Conservation (phyloP, 2,113 vertebrate genomes). For the Gasterosteus aculeatus region DNA sequence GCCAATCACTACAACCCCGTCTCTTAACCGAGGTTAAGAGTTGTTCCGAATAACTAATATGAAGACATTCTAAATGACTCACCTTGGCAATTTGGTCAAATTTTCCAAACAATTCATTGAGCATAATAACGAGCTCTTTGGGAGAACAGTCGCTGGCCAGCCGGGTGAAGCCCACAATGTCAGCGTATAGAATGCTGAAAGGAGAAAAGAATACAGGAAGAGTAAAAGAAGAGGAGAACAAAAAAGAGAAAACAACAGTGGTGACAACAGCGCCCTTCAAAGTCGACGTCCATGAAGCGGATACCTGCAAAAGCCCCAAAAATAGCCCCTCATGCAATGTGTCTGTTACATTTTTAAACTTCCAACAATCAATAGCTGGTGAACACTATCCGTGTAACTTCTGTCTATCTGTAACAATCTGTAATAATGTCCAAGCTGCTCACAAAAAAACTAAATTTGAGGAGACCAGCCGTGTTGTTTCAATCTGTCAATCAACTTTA, state of each 20-base stretch:
- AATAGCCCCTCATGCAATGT: not conserved
- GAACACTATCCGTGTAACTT: not conserved
- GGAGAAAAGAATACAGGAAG: not conserved
- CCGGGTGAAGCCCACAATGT: slow-evolving; percentile 96
- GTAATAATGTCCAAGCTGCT: not conserved
- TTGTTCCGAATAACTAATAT: not conserved
- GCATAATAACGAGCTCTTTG: slow-evolving; percentile 95
- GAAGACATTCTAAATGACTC: slow-evolving; percentile 36
- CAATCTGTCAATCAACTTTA: slow-evolving; percentile 11
- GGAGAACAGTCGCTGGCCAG: slow-evolving; percentile 98
- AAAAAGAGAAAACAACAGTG: not conserved
- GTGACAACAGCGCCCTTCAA: not conserved
- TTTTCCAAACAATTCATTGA: slow-evolving; percentile 97
- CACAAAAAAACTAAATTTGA: slow-evolving; percentile 4
- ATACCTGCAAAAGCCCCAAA: not conserved
- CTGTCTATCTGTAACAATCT: not conserved
- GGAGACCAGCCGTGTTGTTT: slow-evolving; percentile 5
- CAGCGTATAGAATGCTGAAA: slow-evolving; percentile 94
- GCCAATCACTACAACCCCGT: not conserved
- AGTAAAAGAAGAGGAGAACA: not conserved
- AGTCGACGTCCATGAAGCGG: not conserved
- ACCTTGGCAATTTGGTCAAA: slow-evolving; percentile 99
- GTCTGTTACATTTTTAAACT: not conserved
- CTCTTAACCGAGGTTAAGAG: not conserved
- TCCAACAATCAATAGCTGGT: not conserved